Percentiles rank a stretch among this genome's conserved stretches.
Evolutionary conservation across 2,888 invertebrate genomes (phyloP).

Genomic region (Himalopsyche anomala): DNA sequence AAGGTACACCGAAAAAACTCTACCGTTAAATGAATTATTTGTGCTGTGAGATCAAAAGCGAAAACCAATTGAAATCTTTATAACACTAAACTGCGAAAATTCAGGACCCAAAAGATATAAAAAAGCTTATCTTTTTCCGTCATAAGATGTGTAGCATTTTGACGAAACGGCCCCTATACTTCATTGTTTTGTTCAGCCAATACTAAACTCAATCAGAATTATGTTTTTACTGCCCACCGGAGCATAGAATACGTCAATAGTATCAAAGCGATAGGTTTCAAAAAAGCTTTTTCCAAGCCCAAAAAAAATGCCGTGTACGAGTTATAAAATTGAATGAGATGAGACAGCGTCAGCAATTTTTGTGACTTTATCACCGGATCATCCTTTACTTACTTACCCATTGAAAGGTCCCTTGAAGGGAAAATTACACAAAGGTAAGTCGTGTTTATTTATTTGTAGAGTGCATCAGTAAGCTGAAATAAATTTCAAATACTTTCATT

Average conservation of each 20-base stretch:
- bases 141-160: background rate
- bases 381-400: constrained; percentile 45
- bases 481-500: background rate
- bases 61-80: too few species aligned
- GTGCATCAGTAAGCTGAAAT: constrained; percentile 30
- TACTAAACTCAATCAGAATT: constrained; percentile 13
- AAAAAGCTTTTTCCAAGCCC: background rate
- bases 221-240: constrained; percentile 22
- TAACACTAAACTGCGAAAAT: too few species aligned
- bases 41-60: too few species aligned
- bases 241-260: constrained; percentile 31
- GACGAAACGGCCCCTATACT: background rate
- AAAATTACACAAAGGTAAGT: constrained; percentile 17
- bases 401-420: constrained; percentile 5
- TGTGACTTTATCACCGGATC: constrained; percentile 57
- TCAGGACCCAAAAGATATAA: background rate
- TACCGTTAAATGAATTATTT: too few species aligned
- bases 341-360: constrained; percentile 56
- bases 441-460: constrained; percentile 18
- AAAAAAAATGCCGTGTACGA: background rate
- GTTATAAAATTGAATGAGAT: constrained; percentile 54
- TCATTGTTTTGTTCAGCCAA: background rate
- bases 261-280: constrained; percentile 37
- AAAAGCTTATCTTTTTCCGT: background rate
- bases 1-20: too few species aligned